Conservation (phyloP, 2,888 invertebrate genomes). For the Pachliopta kotzebuea region DNA sequence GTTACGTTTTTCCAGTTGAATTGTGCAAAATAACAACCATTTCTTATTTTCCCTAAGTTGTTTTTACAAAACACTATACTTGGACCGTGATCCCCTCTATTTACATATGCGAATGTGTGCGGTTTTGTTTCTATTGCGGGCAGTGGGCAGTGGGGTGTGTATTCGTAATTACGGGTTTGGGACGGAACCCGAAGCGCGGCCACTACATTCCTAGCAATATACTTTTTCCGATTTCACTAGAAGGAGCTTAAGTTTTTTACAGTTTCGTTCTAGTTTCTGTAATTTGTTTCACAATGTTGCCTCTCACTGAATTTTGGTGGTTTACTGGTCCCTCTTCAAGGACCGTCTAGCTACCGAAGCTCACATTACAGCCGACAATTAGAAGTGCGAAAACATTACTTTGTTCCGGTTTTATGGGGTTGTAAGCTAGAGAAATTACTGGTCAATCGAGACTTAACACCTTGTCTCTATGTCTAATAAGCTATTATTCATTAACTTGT, state of each 20-base stretch:
- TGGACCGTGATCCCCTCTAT: slow-evolving; percentile 55
- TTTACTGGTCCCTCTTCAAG: too few species aligned
- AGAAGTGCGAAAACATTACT: too few species aligned
- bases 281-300: not conserved
- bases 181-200: slow-evolving; percentile 64
- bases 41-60: slow-evolving; percentile 4
- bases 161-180: slow-evolving; percentile 74
- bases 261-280: not conserved
- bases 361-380: too few species aligned
- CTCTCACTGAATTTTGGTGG: too few species aligned
- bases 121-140: slow-evolving; percentile 74
- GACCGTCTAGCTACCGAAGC: too few species aligned
- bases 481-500: too few species aligned
- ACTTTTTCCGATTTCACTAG: slow-evolving; percentile 33
- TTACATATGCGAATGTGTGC: slow-evolving; percentile 71
- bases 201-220: slow-evolving; percentile 53
- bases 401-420: too few species aligned
- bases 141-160: slow-evolving; percentile 65
- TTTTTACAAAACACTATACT: slow-evolving; percentile 12
- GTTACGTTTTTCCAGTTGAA: slow-evolving; percentile 6
- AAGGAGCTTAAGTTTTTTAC: slow-evolving; percentile 20
- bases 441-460: too few species aligned
- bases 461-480: too few species aligned
- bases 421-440: too few species aligned
- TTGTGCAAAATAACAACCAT: not conserved